Base-by-base conservation (phyloP, 2,113 vertebrate genomes). In the Semnornis frantzii region DNA sequence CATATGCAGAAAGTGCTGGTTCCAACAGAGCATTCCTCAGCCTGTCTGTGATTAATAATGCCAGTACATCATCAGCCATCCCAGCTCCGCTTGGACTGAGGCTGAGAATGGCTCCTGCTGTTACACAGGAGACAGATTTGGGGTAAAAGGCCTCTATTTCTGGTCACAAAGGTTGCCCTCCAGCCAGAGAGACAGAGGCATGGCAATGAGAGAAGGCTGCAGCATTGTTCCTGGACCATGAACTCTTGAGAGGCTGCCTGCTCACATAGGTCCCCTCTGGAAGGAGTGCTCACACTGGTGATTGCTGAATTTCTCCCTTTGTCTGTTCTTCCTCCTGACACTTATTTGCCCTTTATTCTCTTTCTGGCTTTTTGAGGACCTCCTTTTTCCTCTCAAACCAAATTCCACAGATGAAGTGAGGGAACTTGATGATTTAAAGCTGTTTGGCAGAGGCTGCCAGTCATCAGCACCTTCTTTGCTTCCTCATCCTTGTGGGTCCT, bases 21-120 rank as follows among this genome's bases (percentile, higher is more conserved):
- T 95, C 25, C 84, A 87, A 75, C 42, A 46, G 6, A 95, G 21
- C 68, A 87, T 91, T 94, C 89, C 87, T 91, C 48, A 78, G 75
- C 64, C 65, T 71, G 39, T 27, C 71, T 87, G 69, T 74, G 57
- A 89, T 91, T 91, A 87, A 33, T 82, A 89, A 80, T 64, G 74
- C 62, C 44, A 27, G 37, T 27, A 69, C 9, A 24, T 74, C 72
- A 75, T 54, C 69, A 78, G 58, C 69, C 48, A 59, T 70, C 72
- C 64, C 72, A 89, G 14, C 16, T 80, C 27, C 2, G 3, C 58
- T 71, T 77, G 76, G 75, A 68, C n/a, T 0, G 3, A 60, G 71
- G 31, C 68, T 82, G 64, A 66, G 37, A 60, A 66, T 82, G 42
- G 33, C 48, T 85, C 44, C 82, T 75, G 75, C 39, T 92, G 69